Evolutionary conservation across 2,113 vertebrate genomes (phyloP), one percentile per base, ranked within the genome.

Genomic region (Rhineura floridana): DNA sequence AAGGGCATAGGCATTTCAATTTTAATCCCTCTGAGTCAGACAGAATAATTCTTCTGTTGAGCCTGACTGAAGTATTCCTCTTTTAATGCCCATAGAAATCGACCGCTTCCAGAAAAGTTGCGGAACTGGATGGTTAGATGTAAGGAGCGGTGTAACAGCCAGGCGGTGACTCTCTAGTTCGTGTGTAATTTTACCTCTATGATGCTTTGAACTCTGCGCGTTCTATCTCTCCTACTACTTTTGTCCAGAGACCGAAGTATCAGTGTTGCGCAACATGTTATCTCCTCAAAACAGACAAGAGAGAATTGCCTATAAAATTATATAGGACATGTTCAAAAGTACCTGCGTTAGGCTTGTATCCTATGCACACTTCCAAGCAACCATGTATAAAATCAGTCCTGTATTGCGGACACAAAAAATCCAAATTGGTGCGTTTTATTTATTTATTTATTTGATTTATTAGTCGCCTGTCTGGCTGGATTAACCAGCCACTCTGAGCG

Each of bases 91-190:
- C 30, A 3, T 11, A 6, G 36, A 55, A 6, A 75, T 59, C 13
- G 2, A 44, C 39, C 12, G 17, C 12, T 44, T 76, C 28, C 52
- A 44, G 25, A 52, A 39, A 8, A 6, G 62, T 44, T 33, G 10
- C 39, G 6, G n/a, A 36, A 30, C 39, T 72, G 67, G n/a, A 84
- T 13, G 33, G 65, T 52, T 25, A 10, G 69, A 30, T 55, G 30
- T 46, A 28, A 19, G 4, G 0, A 0, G 2, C 1, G 4, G 0
- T 2, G 42, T 25, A 8, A 21, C 6, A 1, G 6, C 0, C 0
- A 63, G 15, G 7, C 6, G 23, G 15, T 1, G 72, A 1, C 46
- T n/a, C 33, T 55, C 48, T 2, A 62, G 5, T 1, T 28, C 36
- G 0, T 28, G 19, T 4, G 59, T 17, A 23, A 33, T 3, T 2